Evolutionary conservation across 2,888 invertebrate genomes (phyloP).

Genomic region (Harpagoxenus sublaevis): DNA sequence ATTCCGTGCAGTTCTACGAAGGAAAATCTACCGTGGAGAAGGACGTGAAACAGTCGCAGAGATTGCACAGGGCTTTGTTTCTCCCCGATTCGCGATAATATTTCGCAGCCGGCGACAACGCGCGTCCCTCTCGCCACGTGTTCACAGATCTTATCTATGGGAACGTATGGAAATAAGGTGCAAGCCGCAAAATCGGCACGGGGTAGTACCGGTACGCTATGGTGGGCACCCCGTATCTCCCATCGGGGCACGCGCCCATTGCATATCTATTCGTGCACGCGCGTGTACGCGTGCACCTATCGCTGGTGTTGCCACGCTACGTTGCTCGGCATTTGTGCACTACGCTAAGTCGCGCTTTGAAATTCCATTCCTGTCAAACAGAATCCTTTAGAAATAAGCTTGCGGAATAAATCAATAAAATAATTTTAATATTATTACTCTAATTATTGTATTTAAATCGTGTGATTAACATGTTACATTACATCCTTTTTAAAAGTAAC

Average conservation of each 20-base stretch:
- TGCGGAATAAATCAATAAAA: not conserved
- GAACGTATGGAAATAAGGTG: slow-evolving; percentile 72
- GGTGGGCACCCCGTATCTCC: slow-evolving; percentile 48
- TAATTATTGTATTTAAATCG: not conserved
- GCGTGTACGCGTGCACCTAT: slow-evolving; percentile 33
- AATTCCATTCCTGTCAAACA: not conserved
- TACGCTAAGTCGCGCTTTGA: not conserved
- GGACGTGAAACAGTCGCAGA: not conserved
- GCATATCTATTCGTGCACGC: slow-evolving; percentile 33
- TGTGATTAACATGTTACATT: not conserved
- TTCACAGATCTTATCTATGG: slow-evolving; percentile 72
- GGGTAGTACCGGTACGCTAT: slow-evolving; percentile 43
- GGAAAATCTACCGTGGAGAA: not conserved
- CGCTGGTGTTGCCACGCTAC: slow-evolving; percentile 24
- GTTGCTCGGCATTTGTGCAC: not conserved
- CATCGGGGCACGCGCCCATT: slow-evolving; percentile 53
- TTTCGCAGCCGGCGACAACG: slow-evolving; percentile 55
- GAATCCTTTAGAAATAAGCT: not conserved
- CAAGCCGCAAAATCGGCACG: slow-evolving; percentile 57
- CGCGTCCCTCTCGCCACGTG: slow-evolving; percentile 66
- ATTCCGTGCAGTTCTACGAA: not conserved
- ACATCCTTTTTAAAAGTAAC: not conserved
- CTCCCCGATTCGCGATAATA: slow-evolving; percentile 39
- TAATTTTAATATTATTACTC: not conserved
- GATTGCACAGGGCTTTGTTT: slow-evolving; percentile 10